A percentile compares a stretch with the other conserved stretches of the same genome.
These are phyloP conservation scores for Enteromius afrohamiltoni DNA, from an alignment of 2,797 vertebrate genomes.

Conservation along the genomic window DNA sequence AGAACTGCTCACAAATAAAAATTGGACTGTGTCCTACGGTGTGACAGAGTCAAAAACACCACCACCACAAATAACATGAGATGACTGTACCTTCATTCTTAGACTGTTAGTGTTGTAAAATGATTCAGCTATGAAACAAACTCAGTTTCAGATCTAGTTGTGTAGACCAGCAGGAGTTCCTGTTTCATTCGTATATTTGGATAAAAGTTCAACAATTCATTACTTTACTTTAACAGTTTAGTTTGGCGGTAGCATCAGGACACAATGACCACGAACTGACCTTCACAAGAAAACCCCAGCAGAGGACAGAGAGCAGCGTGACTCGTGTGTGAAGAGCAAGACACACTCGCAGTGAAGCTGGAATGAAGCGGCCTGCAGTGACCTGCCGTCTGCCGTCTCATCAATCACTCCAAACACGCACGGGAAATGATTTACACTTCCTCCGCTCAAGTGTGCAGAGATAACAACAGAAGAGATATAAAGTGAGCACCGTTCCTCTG, in stretches of 20 bases:
- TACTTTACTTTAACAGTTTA: not conserved
- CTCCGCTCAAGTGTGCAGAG: constrained; percentile 1
- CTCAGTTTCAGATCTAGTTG: not conserved
- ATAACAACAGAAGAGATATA: not conserved
- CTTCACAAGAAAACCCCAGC: not conserved
- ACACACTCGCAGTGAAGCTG: not conserved
- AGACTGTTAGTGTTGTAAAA: not conserved
- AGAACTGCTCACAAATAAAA: too few relatives aligned
- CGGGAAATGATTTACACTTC: constrained; percentile 46
- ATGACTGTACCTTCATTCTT: too few relatives aligned
- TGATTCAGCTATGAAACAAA: not conserved
- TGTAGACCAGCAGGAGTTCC: not conserved
- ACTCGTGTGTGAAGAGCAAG: not conserved
- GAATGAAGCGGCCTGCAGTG: constrained; percentile 11
- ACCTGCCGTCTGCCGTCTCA: constrained; percentile 20
- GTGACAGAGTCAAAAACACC: too few relatives aligned
- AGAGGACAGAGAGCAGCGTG: not conserved
- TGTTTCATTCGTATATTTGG: not conserved
- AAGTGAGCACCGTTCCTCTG: constrained; percentile 8
- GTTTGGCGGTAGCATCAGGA: not conserved
- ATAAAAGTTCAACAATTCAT: not conserved
- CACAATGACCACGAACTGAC: not conserved
- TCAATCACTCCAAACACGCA: constrained; percentile 52
- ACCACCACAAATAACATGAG: too few relatives aligned
- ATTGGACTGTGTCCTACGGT: too few relatives aligned